phyloP scores from a whole-genome alignment of 2,113 vertebrate genomes.

The Furnarius figulus region DNA sequence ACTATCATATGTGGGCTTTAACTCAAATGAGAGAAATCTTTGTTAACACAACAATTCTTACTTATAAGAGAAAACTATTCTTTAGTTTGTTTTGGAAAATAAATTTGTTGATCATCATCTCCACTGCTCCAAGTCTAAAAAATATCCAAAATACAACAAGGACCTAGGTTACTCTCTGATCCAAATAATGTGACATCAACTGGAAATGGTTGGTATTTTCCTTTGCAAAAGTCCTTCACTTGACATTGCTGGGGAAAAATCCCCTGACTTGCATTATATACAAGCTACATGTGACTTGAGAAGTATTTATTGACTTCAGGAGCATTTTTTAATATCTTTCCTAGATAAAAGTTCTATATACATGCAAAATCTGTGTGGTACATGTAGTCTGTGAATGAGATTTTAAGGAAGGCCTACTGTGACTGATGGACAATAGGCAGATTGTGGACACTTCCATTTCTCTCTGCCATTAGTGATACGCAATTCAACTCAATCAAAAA shows the following conservation, averaged over 20 bases:
- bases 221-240: not conserved
- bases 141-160: not conserved
- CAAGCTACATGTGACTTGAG: not conserved
- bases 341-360: not conserved
- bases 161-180: not conserved
- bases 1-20: not conserved
- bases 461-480: not conserved
- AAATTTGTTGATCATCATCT: not conserved
- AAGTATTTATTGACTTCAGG: not conserved
- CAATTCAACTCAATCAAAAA: not conserved
- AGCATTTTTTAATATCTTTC: not conserved
- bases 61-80: not conserved
- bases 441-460: not conserved
- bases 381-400: accelerated
- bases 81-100: not conserved
- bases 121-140: not conserved
- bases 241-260: not conserved
- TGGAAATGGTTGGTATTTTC: not conserved
- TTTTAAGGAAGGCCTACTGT: not conserved
- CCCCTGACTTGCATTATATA: not conserved
- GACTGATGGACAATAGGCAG: not conserved
- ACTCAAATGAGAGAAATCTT: not conserved
- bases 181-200: not conserved
- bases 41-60: not conserved
- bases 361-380: not conserved